Evolutionary conservation across 2,797 vertebrate genomes (phyloP), one percentile per base, ranked within the genome.

Genomic region (Tapera naevia): DNA sequence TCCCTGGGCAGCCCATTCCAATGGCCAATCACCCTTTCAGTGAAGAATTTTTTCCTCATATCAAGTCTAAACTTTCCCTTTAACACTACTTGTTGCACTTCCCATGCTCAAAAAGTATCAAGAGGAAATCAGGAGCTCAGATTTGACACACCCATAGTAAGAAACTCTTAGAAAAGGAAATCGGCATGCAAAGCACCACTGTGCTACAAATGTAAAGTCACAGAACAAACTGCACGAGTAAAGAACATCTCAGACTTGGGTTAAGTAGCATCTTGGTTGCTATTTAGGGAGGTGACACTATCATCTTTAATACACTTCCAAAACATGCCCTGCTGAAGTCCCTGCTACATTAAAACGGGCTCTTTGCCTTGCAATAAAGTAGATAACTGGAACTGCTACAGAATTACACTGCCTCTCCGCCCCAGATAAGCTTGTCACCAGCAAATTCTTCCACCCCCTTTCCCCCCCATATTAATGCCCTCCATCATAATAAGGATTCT

Each of bases 401-500:
- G 28, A 46, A 88, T 60, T 5, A 10, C 74, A 3, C 53, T 19
- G 65, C 53, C 78, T 19, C 74, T 41, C 76, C 73, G 71, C 65
- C 93, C 91, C 82, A 76, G 53, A 85, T 35, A 43, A 84, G 24
- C 71, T 72, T 57, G 18, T 39, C 93, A 95, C 41, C 54, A 58
- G 27, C 10, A 23, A 67, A 5, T 86, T 65, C 73, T 60, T 45
- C 86, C 82, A 33, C 41, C 51, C 39, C 10, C 24, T 43, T 51
- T 71, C 27, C 73, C 80, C 67, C 73, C 65, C 94, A 88, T 91
- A 88, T 92, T 89, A 95, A 88, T 84, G 70, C 25, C 83, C 80
- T 95, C 91, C 87, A 89, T 95, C 70, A 84, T 79, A 46, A 85
- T 51, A 92, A 96, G 89, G 91, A 80, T 88, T 88, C 91, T 82